A percentile compares a stretch with the other conserved stretches of the same genome.
Evolutionary conservation across 2,797 vertebrate genomes (phyloP).

Genomic region (Phataginus tricuspis): DNA sequence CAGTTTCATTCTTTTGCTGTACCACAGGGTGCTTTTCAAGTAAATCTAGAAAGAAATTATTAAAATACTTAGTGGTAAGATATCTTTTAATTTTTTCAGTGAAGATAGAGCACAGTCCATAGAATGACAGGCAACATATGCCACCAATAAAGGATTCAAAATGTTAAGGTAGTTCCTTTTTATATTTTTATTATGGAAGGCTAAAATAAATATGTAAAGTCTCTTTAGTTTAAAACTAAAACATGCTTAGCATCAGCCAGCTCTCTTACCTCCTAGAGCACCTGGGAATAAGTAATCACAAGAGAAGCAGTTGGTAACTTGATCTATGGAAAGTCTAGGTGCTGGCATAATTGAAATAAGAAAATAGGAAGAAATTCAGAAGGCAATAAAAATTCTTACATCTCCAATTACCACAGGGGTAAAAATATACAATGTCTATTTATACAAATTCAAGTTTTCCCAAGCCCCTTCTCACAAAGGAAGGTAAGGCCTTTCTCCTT

Average conservation of each 20-base stretch:
- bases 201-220: background rate
- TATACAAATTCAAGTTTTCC: background rate
- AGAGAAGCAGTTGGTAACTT: background rate
- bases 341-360: background rate
- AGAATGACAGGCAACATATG: background rate
- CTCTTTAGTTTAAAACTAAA: background rate
- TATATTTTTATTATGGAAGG: background rate
- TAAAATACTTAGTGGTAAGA: constrained; percentile 1
- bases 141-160: background rate
- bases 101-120: background rate
- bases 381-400: background rate
- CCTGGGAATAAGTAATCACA: background rate
- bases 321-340: background rate
- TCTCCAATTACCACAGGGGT: background rate
- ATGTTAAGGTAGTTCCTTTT: background rate
- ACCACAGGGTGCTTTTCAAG: background rate
- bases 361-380: constrained; percentile 1
- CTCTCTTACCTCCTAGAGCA: constrained; percentile 6
- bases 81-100: background rate
- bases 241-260: background rate
- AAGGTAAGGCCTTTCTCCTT: background rate
- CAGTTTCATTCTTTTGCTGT: constrained; percentile 41
- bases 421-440: background rate
- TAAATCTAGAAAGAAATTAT: background rate
- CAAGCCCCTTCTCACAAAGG: background rate